These are phyloP conservation scores for Hybos culiciformis DNA, from an alignment of 2,888 invertebrate species.

Conservation along the genomic window DNA sequence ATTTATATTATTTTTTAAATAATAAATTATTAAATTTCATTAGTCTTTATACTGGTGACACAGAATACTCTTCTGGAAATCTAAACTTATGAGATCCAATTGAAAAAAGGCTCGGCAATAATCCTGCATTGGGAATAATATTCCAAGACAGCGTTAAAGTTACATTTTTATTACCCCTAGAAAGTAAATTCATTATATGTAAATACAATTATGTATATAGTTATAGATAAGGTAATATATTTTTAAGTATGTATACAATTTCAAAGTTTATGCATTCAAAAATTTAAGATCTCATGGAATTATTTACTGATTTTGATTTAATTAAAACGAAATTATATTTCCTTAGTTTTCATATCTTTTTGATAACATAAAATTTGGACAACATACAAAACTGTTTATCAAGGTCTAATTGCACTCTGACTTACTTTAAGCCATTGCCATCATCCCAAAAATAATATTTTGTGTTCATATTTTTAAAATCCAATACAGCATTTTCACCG, in stretches of 20 bases:
- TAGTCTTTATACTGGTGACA: slow-evolving; percentile 36
- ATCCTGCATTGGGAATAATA: slow-evolving; percentile 95
- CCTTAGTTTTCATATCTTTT: too few relatives aligned
- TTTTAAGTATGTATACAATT: too few relatives aligned
- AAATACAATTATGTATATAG: slow-evolving; percentile 3
- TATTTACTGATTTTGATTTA: too few relatives aligned
- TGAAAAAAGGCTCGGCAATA: slow-evolving; percentile 76
- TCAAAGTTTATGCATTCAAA: too few relatives aligned
- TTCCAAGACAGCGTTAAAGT: slow-evolving; percentile 94
- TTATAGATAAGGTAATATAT: too few relatives aligned
- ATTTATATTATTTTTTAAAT: too few relatives aligned
- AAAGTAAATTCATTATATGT: slow-evolving; percentile 19
- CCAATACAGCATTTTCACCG: slow-evolving; percentile 84
- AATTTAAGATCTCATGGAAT: too few relatives aligned
- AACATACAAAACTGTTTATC: too few relatives aligned
- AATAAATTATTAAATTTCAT: too few relatives aligned
- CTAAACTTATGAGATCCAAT: slow-evolving; percentile 73
- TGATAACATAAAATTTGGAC: not conserved
- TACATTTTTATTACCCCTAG: slow-evolving; percentile 83
- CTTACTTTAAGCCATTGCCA: slow-evolving; percentile 87
- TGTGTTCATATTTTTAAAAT: slow-evolving; percentile 88
- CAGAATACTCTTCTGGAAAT: slow-evolving; percentile 82
- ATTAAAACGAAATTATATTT: too few relatives aligned
- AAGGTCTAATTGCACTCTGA: too few relatives aligned
- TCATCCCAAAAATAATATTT: slow-evolving; percentile 99